These are phyloP conservation scores for Hiodon tergisus DNA, from an alignment of 2,113 vertebrate genomes.

Conservation along the genomic window DNA sequence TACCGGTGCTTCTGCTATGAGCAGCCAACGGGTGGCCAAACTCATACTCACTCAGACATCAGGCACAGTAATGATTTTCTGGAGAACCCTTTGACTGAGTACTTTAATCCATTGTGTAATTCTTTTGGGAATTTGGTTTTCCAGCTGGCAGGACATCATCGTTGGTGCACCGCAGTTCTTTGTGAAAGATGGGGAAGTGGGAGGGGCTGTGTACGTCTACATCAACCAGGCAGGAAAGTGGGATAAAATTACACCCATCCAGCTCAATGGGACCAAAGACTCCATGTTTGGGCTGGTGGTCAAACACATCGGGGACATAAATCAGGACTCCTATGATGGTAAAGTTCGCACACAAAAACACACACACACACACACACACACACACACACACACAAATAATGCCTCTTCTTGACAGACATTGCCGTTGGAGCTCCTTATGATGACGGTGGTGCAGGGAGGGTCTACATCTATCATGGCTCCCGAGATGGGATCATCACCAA, in stretches of 20 bases:
- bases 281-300: conserved; percentile 96
- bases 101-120: too few species aligned
- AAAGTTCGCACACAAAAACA: conserved; percentile 11
- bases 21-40: too few species aligned
- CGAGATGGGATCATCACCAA: conserved; percentile 56
- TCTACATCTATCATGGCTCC: conserved; percentile 83
- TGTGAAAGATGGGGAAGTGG: conserved; percentile 75
- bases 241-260: conserved; percentile 63
- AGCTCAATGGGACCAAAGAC: conserved; percentile 74
- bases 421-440: conserved; percentile 87
- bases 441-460: conserved; percentile 63
- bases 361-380: neutral
- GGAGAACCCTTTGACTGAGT: too few species aligned
- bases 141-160: conserved; percentile 93
- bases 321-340: conserved; percentile 77
- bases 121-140: conserved; percentile 2
- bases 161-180: conserved; percentile 95
- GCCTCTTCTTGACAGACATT: conserved; percentile 71
- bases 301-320: conserved; percentile 80
- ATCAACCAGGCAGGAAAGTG: conserved; percentile 78
- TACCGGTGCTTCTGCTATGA: too few species aligned
- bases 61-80: too few species aligned
- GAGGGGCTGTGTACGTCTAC: conserved; percentile 86
- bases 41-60: too few species aligned
- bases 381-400: neutral